A percentile compares a stretch with the other conserved stretches of the same genome.
Evolutionary conservation across 1,140 invertebrate genomes (phyloP).

Genomic region (Drosophila kepulauana): DNA sequence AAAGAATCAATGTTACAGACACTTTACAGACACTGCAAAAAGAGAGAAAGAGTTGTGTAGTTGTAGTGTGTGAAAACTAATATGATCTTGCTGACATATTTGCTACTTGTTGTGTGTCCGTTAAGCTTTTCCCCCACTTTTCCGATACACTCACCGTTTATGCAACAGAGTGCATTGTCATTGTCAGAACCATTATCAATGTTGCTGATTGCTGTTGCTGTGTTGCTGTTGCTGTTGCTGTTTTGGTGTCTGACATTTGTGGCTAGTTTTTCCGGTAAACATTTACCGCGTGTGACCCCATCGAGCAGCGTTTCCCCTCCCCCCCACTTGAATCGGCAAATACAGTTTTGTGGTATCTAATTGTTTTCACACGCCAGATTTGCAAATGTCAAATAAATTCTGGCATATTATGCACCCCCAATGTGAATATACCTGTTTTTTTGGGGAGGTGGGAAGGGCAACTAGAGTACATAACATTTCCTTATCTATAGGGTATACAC

Average conservation of each 20-base stretch:
- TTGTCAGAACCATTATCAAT: constrained; percentile 47
- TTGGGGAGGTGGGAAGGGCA: background rate
- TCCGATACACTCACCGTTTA: constrained; percentile 8
- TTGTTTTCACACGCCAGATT: constrained; percentile 78
- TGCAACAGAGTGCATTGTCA: constrained; percentile 45
- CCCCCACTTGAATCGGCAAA: background rate
- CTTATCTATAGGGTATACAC: background rate
- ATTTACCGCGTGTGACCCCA: constrained; percentile 14
- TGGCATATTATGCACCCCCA: constrained; percentile 63
- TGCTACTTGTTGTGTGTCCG: too few relatives aligned
- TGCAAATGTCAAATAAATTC: constrained; percentile 75
- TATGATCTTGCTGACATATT: too few relatives aligned
- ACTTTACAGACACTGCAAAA: too few relatives aligned
- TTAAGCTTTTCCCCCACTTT: too few relatives aligned
- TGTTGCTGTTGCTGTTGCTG: background rate
- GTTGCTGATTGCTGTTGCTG: constrained; percentile 2
- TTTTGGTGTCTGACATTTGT: constrained; percentile 31
- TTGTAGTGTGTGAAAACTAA: too few relatives aligned
- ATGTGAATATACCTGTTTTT: background rate
- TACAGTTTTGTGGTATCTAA: constrained; percentile 56
- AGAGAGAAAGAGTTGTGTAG: too few relatives aligned
- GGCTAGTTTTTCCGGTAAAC: constrained; percentile 25
- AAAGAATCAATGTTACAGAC: too few relatives aligned
- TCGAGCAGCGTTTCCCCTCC: background rate
- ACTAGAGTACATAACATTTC: constrained; percentile 27